A percentile compares a stretch with the other conserved stretches of the same genome.
These are phyloP conservation scores for Drosophila fulvimacula DNA, from an alignment of 2,888 invertebrate species.

Conservation along the genomic window DNA sequence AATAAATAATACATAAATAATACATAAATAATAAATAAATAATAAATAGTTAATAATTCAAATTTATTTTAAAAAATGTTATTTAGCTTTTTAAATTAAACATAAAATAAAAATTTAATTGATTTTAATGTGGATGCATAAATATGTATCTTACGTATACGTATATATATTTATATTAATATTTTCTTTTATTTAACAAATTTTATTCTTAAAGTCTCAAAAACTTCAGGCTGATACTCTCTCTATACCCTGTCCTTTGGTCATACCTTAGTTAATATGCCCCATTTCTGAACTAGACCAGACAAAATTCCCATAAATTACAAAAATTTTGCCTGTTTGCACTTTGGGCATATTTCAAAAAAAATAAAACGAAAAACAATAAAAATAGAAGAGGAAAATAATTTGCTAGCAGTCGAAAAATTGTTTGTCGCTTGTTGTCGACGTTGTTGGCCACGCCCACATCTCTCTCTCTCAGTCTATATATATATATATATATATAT, in stretches of 20 bases:
- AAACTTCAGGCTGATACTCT: neutral
- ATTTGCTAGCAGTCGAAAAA: constrained; percentile 55
- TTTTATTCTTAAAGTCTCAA: neutral
- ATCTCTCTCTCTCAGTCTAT: constrained; percentile 16
- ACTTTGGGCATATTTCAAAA: constrained; percentile 65
- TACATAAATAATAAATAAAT: no score
- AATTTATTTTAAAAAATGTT: no score
- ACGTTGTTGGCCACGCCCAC: constrained; percentile 60
- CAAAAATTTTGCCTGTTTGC: constrained; percentile 72
- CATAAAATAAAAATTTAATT: no score
- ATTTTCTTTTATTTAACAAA: neutral
- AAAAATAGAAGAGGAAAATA: constrained; percentile 2
- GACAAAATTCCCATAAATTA: constrained; percentile 66
- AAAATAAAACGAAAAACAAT: neutral
- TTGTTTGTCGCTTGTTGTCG: constrained; percentile 62
- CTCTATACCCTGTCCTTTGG: neutral
- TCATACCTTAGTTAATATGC: constrained; percentile 22
- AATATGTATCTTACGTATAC: neutral
- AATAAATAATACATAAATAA: no score
- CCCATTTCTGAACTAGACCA: neutral
- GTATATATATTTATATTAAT: neutral
- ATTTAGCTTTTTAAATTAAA: no score
- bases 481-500: neutral
- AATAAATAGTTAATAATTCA: no score
- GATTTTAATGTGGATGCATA: neutral